phyloP scores from a whole-genome alignment of 35 echinoderm and acorn worm species.

The Heliocidaris tuberculata region DNA sequence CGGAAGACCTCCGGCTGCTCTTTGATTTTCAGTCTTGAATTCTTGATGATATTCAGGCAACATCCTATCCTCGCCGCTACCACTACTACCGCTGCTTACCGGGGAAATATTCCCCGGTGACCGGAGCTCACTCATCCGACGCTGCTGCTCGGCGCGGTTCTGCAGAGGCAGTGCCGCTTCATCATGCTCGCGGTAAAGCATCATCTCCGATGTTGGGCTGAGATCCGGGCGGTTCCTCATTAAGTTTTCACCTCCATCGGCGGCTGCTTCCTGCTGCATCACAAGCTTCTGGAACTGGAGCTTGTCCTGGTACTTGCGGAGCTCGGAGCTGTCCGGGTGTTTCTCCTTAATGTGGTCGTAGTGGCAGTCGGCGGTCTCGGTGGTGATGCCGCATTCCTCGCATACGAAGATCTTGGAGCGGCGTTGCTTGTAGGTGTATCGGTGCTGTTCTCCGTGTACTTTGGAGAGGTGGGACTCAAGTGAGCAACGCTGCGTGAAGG shows the following conservation, averaged over 20 bases:
- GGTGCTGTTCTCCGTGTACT: conserved; percentile 70
- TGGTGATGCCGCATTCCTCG: conserved; percentile 86
- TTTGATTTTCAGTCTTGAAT: background rate
- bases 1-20: background rate
- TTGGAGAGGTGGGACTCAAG: conserved; percentile 88
- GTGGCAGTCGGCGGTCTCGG: conserved; percentile 63
- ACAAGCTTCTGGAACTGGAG: conserved; percentile 81
- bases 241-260: background rate
- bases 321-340: conserved; percentile 89
- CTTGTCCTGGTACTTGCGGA: conserved; percentile 89
- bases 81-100: conserved; percentile 24
- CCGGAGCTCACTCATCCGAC: background rate
- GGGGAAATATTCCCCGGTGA: background rate
- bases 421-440: conserved; percentile 80
- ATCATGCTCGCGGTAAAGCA: background rate
- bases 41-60: background rate
- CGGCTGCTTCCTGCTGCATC: conserved; percentile 33
- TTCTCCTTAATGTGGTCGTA: conserved; percentile 84
- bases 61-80: conserved; percentile 7
- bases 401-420: conserved; percentile 96
- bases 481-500: conserved; percentile 95
- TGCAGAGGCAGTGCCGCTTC: background rate
- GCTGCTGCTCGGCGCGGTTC: background rate
- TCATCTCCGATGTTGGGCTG: conserved; percentile 22
- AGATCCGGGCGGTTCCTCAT: background rate